Evolutionary conservation across 2,888 invertebrate species (phyloP).

Genomic region (Blera fallax): DNA sequence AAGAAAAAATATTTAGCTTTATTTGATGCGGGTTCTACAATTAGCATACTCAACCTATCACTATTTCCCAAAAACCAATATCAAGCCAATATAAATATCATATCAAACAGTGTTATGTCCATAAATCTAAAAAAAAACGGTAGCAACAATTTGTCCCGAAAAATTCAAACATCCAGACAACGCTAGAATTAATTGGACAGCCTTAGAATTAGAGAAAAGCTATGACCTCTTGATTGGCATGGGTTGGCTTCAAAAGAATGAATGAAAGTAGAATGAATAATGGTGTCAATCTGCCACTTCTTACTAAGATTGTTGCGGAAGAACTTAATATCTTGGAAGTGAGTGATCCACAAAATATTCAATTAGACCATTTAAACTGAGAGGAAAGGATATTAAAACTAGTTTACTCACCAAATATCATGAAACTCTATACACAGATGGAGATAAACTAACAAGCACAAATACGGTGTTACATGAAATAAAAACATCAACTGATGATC

Average conservation of each 20-base stretch:
- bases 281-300: too few species aligned
- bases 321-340: too few species aligned
- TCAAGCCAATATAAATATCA: slow-evolving; percentile 20
- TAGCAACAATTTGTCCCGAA: slow-evolving; percentile 29
- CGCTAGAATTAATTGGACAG: slow-evolving; percentile 46
- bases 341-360: too few species aligned
- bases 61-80: not conserved
- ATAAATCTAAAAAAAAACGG: slow-evolving; percentile 20
- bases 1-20: not conserved
- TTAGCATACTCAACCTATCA: not conserved
- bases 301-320: too few species aligned
- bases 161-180: slow-evolving; percentile 43
- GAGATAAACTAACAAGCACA: too few species aligned
- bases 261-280: too few species aligned
- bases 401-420: too few species aligned
- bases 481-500: too few species aligned
- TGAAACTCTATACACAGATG: too few species aligned
- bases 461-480: too few species aligned
- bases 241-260: slow-evolving; percentile 52
- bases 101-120: slow-evolving; percentile 26
- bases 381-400: too few species aligned
- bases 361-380: too few species aligned
- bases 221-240: slow-evolving; percentile 43
- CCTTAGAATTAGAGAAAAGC: slow-evolving; percentile 33
- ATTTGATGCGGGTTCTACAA: not conserved